Percentiles rank a stretch among this genome's conserved stretches.
These are phyloP conservation scores for Drosophila mercatorum DNA, from an alignment of 2,888 invertebrate genomes.

Conservation along the genomic window DNA sequence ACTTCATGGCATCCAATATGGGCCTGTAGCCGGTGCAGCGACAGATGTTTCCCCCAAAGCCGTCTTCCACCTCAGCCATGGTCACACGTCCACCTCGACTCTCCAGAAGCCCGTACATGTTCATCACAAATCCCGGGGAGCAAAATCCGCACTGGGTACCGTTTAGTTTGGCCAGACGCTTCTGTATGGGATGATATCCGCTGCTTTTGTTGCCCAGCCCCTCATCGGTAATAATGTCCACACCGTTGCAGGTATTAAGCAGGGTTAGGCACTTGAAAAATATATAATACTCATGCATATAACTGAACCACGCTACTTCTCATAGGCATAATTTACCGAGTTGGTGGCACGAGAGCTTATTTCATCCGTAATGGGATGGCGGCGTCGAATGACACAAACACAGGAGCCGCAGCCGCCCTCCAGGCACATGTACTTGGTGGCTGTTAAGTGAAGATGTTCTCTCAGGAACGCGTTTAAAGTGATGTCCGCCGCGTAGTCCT, in stretches of 20 bases:
- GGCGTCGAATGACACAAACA: conserved; percentile 84
- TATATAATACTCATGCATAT: neutral
- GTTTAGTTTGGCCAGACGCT: conserved; percentile 87
- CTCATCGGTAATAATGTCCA: conserved; percentile 90
- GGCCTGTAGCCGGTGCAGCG: conserved; percentile 92
- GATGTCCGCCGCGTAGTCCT: conserved; percentile 84
- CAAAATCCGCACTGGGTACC: conserved; percentile 92
- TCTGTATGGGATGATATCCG: conserved; percentile 90
- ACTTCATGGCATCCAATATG: conserved; percentile 92
- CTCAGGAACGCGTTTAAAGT: conserved; percentile 87
- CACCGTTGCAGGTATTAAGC: conserved; percentile 87
- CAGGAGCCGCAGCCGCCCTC: conserved; percentile 90
- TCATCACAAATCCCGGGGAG: conserved; percentile 92
- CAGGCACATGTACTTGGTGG: conserved; percentile 88
- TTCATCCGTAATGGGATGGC: conserved; percentile 68
- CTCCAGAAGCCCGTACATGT: conserved; percentile 87
- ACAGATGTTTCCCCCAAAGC: conserved; percentile 92
- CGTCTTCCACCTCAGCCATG: conserved; percentile 89
- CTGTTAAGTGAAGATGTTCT: conserved; percentile 86
- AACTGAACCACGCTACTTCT: neutral
- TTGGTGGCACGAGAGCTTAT: conserved; percentile 86
- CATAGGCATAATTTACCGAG: conserved; percentile 82
- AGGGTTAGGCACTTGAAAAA: conserved; percentile 87
- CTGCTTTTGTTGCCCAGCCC: conserved; percentile 88
- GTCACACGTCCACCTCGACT: conserved; percentile 85